Evolutionary conservation across 2,797 vertebrate genomes (phyloP).

Genomic region (Sebastes matsubarae): DNA sequence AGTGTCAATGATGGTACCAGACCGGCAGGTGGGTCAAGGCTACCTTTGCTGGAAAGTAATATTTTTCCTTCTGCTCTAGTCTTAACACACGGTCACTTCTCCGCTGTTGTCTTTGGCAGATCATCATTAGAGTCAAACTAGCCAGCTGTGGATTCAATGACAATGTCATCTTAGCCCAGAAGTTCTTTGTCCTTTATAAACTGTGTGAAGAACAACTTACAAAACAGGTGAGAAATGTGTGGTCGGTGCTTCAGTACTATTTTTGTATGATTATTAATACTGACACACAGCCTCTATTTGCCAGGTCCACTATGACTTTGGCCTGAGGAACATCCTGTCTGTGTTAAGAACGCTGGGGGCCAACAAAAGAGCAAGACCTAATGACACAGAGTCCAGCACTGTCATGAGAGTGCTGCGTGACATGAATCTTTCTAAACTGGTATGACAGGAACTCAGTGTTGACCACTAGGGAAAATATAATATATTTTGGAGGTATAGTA

Average conservation of each 20-base stretch:
- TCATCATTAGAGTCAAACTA: slow-evolving; percentile 93
- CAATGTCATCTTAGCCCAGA: slow-evolving; percentile 88
- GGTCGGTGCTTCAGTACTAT: neutral
- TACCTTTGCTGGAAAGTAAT: neutral
- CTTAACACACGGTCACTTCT: neutral
- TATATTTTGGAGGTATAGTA: neutral
- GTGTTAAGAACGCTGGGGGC: slow-evolving; percentile 91
- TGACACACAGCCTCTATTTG: neutral
- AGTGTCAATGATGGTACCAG: slow-evolving; percentile 95
- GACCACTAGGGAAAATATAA: neutral
- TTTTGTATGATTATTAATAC: neutral
- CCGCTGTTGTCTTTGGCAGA: slow-evolving; percentile 72
- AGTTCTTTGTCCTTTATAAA: slow-evolving; percentile 92
- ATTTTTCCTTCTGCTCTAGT: neutral
- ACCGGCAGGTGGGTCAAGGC: slow-evolving; percentile 73
- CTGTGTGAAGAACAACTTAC: slow-evolving; percentile 94
- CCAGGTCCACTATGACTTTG: slow-evolving; percentile 95
- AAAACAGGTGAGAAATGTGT: slow-evolving; percentile 85
- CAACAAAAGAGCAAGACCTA: slow-evolving; percentile 86
- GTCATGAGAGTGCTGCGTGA: slow-evolving; percentile 93
- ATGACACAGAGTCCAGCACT: slow-evolving; percentile 87
- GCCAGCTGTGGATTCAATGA: slow-evolving; percentile 92
- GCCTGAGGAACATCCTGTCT: slow-evolving; percentile 91
- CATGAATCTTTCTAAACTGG: slow-evolving; percentile 91
- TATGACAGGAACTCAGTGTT: slow-evolving; percentile 1